These are phyloP conservation scores for Hestina assimilis DNA, from an alignment of 1,140 invertebrate genomes.

Conservation along the genomic window DNA sequence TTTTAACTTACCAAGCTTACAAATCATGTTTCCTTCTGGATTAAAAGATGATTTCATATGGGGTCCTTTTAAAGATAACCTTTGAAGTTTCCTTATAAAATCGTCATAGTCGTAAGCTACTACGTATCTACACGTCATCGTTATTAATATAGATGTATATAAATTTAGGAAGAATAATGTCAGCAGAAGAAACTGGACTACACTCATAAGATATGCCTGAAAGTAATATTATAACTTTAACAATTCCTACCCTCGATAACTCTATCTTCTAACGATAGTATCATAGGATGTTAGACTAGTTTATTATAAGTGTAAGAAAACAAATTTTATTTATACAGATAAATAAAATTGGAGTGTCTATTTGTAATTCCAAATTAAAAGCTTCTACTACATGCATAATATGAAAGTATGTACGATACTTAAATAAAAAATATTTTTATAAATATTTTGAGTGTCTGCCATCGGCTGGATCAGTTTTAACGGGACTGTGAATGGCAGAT, in stretches of 20 bases:
- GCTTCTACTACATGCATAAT: too few species aligned
- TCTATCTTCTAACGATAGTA: too few species aligned
- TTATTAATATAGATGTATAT: slow-evolving; percentile 63
- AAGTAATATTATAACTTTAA: slow-evolving; percentile 32
- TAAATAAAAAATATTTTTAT: too few species aligned
- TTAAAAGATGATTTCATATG: slow-evolving; percentile 46
- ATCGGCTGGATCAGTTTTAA: too few species aligned
- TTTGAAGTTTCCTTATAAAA: slow-evolving; percentile 35
- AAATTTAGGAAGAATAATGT: slow-evolving; percentile 69
- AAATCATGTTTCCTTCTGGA: slow-evolving; percentile 60
- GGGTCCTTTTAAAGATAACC: slow-evolving; percentile 30
- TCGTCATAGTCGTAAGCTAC: slow-evolving; percentile 42
- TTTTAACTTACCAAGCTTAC: slow-evolving; percentile 39
- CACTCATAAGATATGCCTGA: slow-evolving; percentile 69
- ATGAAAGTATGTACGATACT: too few species aligned
- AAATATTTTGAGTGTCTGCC: too few species aligned
- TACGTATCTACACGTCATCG: slow-evolving; percentile 61
- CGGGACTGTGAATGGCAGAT: too few species aligned
- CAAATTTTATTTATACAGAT: background rate
- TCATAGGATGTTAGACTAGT: too few species aligned
- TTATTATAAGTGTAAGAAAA: background rate
- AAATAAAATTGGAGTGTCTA: too few species aligned
- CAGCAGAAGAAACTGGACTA: slow-evolving; percentile 65
- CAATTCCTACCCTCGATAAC: too few species aligned
- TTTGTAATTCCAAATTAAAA: too few species aligned